Evolutionary conservation across 2,888 invertebrate genomes (phyloP), one percentile per base, ranked within the genome.

Genomic region (Drosophila kuntzei): DNA sequence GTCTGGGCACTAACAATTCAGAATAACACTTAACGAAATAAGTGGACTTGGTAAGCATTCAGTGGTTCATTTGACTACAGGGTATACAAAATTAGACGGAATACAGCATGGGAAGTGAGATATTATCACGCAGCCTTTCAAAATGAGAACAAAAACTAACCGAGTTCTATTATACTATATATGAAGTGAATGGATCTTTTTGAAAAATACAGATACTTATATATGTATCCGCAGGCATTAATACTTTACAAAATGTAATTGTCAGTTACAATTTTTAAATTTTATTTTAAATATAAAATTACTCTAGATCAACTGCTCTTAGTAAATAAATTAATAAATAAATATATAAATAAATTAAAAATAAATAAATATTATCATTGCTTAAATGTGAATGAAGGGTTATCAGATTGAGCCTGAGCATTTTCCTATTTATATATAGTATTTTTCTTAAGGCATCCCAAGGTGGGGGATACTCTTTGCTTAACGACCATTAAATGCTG

Each of bases 401-500:
- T 61, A 29, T 46, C 22, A 34, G 66, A 43, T 22, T 65, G 34
- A 37, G 37, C 8, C 34, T 29, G 6, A 22, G 47, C 14, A 36
- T 27, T 29, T n/a, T 9, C 11, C 16, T n/a, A 51, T 51, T 37
- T 25, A 25, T 51, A 36, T 8, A 16, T n/a, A n/a, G n/a, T 27
- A 49, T 29, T 34, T 39, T 39, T 18, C 14, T 51, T 18, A 18
- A 9, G 49, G 25, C 53, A 39, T 32, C 32, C 37, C 18, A 32
- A 50, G 25, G 34, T 9, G 36, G 54, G 44, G 69, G 54, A 43
- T 4, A 55, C 29, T 80, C 64, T 69, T 51, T 67, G 29, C 20
- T 60, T 69, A 60, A 63, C 54, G 65, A 76, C 67, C 68, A 75
- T 83, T 85, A 83, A 77, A 72, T 60, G 76, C 44, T 66, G 79